A percentile compares a stretch with the other conserved stretches of the same genome.
phyloP scores from a whole-genome alignment of 2,113 vertebrate species.

The Heteronetta atricapilla region DNA sequence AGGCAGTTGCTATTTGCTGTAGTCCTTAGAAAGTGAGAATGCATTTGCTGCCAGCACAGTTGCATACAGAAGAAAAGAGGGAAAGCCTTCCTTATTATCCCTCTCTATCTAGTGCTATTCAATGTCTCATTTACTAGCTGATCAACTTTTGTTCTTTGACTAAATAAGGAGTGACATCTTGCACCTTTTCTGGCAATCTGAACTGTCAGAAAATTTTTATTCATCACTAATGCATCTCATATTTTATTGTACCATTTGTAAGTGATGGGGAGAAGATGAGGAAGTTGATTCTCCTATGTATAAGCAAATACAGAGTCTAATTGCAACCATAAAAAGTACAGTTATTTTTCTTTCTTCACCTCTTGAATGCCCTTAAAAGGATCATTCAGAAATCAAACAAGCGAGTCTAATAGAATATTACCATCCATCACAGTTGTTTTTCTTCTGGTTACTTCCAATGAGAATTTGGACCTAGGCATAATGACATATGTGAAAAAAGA shows the following conservation, averaged over 20 bases:
- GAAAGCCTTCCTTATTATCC: neutral
- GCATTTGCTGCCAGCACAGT: neutral
- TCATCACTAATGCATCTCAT: neutral
- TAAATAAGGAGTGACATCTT: neutral
- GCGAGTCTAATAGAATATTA: constrained; percentile 57
- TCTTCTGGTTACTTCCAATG: constrained; percentile 47
- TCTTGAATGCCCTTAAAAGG: constrained; percentile 41
- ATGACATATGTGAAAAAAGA: constrained; percentile 40
- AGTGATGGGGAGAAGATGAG: neutral
- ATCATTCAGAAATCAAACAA: constrained; percentile 58
- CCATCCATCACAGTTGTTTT: constrained; percentile 50
- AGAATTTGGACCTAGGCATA: constrained; percentile 46
- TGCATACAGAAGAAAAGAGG: neutral
- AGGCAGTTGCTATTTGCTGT: neutral
- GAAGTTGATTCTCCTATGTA: neutral
- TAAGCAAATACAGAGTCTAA: constrained; percentile 21
- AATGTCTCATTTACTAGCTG: neutral
- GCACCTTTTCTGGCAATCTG: neutral
- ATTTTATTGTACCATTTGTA: constrained; percentile 17
- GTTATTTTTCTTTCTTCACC: constrained; percentile 41
- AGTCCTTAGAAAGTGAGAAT: neutral
- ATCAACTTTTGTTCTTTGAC: neutral
- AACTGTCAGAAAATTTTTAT: neutral
- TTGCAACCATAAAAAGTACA: constrained; percentile 1
- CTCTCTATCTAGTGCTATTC: neutral